phyloP scores from a whole-genome alignment of 2,113 vertebrate species.

The Hemicordylus capensis region DNA sequence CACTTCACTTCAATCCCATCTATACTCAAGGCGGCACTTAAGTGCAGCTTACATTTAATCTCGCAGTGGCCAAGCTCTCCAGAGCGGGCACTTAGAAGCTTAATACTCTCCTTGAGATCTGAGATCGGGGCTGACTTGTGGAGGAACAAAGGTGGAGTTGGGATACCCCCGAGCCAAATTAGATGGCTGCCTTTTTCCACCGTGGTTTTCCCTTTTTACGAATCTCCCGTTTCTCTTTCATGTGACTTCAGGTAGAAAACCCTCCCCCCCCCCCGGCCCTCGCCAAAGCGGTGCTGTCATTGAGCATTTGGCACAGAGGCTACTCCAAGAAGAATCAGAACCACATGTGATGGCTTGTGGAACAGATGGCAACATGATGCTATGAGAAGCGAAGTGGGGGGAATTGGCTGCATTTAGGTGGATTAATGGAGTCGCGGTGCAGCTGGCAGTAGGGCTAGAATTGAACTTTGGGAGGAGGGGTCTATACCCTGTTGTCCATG shows the following conservation, averaged over 20 bases:
- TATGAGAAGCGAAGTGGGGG: too few relatives aligned
- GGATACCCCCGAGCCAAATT: neutral
- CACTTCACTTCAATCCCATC: neutral
- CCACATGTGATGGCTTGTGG: too few relatives aligned
- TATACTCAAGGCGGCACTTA: neutral
- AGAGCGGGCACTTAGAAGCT: neutral
- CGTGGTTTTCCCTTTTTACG: slow-evolving; percentile 21
- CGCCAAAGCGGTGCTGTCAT: too few relatives aligned
- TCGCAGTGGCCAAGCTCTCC: neutral
- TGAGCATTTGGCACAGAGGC: neutral
- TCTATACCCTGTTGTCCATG: too few relatives aligned
- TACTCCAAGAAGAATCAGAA: too few relatives aligned
- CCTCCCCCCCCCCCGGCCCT: too few relatives aligned
- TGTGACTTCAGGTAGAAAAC: too few relatives aligned
- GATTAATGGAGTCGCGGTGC: too few relatives aligned
- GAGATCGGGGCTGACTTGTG: neutral
- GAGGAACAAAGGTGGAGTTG: neutral
- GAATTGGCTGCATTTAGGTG: too few relatives aligned
- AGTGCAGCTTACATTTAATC: neutral
- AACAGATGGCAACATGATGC: too few relatives aligned
- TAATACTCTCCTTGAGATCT: neutral
- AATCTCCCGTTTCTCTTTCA: neutral
- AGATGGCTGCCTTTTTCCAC: slow-evolving; percentile 15
- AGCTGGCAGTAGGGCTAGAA: too few relatives aligned
- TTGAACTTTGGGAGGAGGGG: too few relatives aligned